Evolutionary conservation across 2,888 invertebrate genomes (phyloP).

Genomic region (Toxonevra muliebris): DNA sequence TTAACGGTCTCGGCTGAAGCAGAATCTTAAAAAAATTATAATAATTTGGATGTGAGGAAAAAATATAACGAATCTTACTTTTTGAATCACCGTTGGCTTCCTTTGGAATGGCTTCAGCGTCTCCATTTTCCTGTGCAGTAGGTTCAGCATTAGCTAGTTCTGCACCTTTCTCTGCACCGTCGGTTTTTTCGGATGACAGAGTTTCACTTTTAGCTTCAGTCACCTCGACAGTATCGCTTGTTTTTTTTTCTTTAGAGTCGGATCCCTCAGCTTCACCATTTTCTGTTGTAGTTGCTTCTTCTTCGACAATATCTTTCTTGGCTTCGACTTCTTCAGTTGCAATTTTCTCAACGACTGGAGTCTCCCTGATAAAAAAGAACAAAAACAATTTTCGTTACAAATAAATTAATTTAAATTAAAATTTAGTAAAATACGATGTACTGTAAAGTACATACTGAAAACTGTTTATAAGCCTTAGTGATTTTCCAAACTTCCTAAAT

Average conservation of each 20-base stretch:
- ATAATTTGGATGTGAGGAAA: constrained; percentile 23
- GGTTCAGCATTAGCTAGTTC: constrained; percentile 47
- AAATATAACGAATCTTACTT: constrained; percentile 45
- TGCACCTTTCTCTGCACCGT: constrained; percentile 47
- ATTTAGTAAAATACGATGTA: neutral
- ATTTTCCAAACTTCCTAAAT: no score
- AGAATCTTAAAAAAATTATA: constrained; percentile 43
- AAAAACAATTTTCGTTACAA: no score
- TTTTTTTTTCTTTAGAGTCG: constrained; percentile 38
- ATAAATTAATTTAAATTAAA: neutral
- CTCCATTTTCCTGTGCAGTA: constrained; percentile 53
- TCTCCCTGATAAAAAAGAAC: constrained; percentile 55
- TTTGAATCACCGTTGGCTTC: constrained; percentile 63
- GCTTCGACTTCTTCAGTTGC: constrained; percentile 60
- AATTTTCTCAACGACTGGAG: constrained; percentile 63
- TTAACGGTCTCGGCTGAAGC: constrained; percentile 64
- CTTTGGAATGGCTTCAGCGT: constrained; percentile 52
- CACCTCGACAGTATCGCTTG: constrained; percentile 42
- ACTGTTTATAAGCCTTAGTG: no score
- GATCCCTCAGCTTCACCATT: constrained; percentile 49
- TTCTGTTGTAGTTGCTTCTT: constrained; percentile 54
- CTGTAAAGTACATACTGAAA: no score
- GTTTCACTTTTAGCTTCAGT: constrained; percentile 47
- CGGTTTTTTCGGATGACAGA: constrained; percentile 53
- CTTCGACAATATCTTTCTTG: constrained; percentile 53